These are phyloP conservation scores for Orchesellides sinensis DNA, from an alignment of 2,888 invertebrate genomes.

Conservation along the genomic window DNA sequence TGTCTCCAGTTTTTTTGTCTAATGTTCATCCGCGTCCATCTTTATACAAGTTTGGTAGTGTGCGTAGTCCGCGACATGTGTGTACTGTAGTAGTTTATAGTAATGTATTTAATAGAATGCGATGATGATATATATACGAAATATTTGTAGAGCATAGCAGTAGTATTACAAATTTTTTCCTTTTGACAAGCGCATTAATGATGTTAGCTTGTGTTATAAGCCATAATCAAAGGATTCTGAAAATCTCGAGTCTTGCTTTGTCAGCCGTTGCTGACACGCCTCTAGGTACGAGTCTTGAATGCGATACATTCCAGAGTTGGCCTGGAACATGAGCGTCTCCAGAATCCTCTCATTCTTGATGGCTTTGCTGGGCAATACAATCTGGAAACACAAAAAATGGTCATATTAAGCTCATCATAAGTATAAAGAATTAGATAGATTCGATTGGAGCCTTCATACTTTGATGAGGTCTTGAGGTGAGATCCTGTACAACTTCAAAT, in stretches of 20 bases:
- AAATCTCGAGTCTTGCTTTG: constrained; percentile 92
- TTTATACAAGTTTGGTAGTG: too few relatives aligned
- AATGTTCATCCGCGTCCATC: neutral
- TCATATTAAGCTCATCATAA: neutral
- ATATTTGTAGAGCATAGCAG: too few relatives aligned
- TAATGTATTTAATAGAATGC: too few relatives aligned
- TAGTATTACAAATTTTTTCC: too few relatives aligned
- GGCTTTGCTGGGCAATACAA: constrained; percentile 94
- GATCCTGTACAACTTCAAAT: constrained; percentile 92
- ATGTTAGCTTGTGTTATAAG: constrained; percentile 78
- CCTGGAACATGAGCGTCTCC: constrained; percentile 95
- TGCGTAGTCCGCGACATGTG: too few relatives aligned
- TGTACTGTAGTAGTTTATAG: neutral
- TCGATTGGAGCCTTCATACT: constrained; percentile 77
- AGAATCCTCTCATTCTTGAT: constrained; percentile 94
- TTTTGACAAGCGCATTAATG: neutral
- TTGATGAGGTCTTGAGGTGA: constrained; percentile 95
- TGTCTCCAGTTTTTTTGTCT: neutral
- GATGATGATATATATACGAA: too few relatives aligned
- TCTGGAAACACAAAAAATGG: constrained; percentile 79
- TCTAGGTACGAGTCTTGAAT: constrained; percentile 92
- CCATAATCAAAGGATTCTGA: constrained; percentile 90
- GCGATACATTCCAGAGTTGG: constrained; percentile 94
- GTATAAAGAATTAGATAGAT: too few relatives aligned
- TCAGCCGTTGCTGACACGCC: constrained; percentile 90